Percentiles rank a stretch among this genome's conserved stretches.
phyloP scores from a whole-genome alignment of 2,113 vertebrate species.

The Apeltes quadracus region DNA sequence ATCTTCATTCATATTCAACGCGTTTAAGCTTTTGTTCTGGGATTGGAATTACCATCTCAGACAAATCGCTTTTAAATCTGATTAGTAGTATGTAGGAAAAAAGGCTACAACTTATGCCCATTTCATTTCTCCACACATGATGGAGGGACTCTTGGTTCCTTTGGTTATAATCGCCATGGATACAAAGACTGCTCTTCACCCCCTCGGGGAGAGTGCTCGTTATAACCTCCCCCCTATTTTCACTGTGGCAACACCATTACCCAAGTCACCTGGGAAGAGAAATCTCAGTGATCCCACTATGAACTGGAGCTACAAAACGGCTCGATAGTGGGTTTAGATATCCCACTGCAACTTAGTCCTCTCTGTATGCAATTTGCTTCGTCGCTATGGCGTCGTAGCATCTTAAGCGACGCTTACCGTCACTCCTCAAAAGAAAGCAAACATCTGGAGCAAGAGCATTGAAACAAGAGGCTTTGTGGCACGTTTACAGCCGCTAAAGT shows the following conservation, averaged over 20 bases:
- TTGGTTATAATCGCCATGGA: conserved; percentile 49
- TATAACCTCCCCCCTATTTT: conserved; percentile 40
- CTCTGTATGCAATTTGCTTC: background rate
- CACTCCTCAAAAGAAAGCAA: background rate
- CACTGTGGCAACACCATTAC: conserved; percentile 51
- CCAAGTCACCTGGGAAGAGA: conserved; percentile 43
- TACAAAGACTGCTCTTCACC: conserved; percentile 28
- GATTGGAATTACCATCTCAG: conserved; percentile 45
- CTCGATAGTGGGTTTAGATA: background rate
- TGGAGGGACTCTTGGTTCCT: conserved; percentile 47
- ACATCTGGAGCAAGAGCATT: background rate
- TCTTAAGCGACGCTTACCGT: background rate
- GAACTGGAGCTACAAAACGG: conserved; percentile 12
- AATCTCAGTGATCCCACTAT: conserved; percentile 40
- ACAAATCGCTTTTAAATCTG: conserved; percentile 59
- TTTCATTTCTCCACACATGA: conserved; percentile 52
- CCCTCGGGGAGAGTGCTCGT: conserved; percentile 27
- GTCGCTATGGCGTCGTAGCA: background rate
- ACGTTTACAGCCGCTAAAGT: background rate
- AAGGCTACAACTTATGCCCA: conserved; percentile 40
- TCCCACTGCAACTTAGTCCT: background rate
- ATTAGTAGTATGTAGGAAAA: conserved; percentile 50
- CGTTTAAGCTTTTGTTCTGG: conserved; percentile 23
- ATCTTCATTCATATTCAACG: conserved; percentile 49
- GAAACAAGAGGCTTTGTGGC: background rate